phyloP scores from a whole-genome alignment of 1,140 invertebrate genomes.

The Xylocopa sonorina region DNA sequence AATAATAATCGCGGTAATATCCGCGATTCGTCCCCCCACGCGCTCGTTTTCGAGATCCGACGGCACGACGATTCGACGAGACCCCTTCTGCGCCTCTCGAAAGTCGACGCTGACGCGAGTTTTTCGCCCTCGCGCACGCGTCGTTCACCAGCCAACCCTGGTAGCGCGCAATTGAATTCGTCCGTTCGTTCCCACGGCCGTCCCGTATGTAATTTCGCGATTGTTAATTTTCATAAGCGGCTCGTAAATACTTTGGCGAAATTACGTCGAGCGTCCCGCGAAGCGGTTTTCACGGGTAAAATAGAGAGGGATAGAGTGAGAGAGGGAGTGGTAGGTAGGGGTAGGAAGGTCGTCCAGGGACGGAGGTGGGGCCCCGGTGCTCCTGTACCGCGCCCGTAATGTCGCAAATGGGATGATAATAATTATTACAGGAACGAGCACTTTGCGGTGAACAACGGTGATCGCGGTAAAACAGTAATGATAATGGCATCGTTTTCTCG shows the following conservation, averaged over 20 bases:
- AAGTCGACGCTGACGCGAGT: too few species aligned
- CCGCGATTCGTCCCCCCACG: too few species aligned
- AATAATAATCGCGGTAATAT: background rate
- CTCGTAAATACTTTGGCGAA: constrained; percentile 20
- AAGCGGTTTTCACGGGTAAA: background rate
- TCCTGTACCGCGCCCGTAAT: constrained; percentile 34
- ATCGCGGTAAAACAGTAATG: constrained; percentile 63
- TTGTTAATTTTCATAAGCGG: constrained; percentile 38
- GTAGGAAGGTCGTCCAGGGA: background rate
- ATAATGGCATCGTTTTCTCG: constrained; percentile 63
- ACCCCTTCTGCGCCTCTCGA: too few species aligned
- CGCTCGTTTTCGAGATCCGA: too few species aligned
- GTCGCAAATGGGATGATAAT: constrained; percentile 62
- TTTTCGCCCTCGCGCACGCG: too few species aligned
- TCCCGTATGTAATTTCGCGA: background rate
- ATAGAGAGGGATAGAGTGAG: background rate
- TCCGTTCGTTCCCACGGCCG: background rate
- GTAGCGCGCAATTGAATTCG: constrained; percentile 5
- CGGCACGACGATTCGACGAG: too few species aligned
- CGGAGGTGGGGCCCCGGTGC: background rate
- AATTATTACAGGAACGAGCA: constrained; percentile 64
- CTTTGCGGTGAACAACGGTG: constrained; percentile 53
- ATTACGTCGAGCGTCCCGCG: background rate
- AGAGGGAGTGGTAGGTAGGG: too few species aligned
- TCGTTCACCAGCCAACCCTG: too few species aligned